Conservation (phyloP, 1,140 invertebrate species). For the Rhysida immarginata region DNA sequence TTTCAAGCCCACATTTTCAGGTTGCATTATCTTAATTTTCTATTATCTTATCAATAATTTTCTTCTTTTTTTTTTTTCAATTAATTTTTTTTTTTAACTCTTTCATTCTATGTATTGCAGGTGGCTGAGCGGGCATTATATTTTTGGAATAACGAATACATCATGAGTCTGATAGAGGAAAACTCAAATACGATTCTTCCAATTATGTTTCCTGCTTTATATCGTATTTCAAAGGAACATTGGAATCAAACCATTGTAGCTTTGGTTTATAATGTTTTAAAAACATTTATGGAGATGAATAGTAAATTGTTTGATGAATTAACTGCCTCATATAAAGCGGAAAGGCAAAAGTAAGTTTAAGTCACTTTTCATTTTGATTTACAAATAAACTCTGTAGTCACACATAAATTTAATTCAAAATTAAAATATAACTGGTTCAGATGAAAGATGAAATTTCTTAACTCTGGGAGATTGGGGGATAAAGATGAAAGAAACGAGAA, state of each 20-base stretch:
- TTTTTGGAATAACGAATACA: conserved; percentile 96
- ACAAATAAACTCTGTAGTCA: not conserved
- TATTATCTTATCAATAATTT: too few species aligned
- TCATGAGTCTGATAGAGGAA: conserved; percentile 85
- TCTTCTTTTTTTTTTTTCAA: too few species aligned
- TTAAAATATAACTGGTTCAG: conserved; percentile 4
- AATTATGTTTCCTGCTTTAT: conserved; percentile 86
- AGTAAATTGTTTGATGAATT: conserved; percentile 97
- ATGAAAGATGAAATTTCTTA: too few species aligned
- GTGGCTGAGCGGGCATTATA: conserved; percentile 89
- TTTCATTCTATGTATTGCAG: too few species aligned
- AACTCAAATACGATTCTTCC: conserved; percentile 69
- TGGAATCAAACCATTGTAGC: conserved; percentile 99
- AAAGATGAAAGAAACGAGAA: too few species aligned
- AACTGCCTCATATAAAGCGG: conserved; percentile 93
- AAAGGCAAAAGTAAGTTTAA: conserved; percentile 91
- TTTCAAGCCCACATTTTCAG: conserved; percentile 95
- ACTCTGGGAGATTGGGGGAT: too few species aligned
- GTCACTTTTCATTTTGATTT: too few species aligned
- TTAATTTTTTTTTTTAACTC: too few species aligned
- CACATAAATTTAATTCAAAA: not conserved
- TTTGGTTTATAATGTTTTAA: conserved; percentile 97
- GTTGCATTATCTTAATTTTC: conserved; percentile 22
- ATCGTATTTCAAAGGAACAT: conserved; percentile 96
- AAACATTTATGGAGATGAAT: conserved; percentile 99